Evolutionary conservation across 1,140 invertebrate species (phyloP).

Genomic region (Nasonia giraulti): DNA sequence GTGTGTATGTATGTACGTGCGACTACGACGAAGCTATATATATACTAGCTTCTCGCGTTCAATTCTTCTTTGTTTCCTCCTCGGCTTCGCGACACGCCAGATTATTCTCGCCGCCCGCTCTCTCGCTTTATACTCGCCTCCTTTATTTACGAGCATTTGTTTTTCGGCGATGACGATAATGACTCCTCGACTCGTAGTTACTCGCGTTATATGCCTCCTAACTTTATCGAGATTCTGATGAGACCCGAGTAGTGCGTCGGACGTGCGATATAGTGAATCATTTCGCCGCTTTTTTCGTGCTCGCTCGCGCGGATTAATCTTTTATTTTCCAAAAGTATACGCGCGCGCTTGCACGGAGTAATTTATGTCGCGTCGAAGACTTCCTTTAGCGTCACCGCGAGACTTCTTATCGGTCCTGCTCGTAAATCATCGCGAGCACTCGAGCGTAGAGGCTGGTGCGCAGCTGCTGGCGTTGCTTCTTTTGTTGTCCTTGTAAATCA

Average conservation of each 20-base stretch:
- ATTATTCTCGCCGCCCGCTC: neutral
- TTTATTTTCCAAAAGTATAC: slow-evolving; percentile 18
- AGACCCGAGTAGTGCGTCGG: neutral
- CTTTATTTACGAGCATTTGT: neutral
- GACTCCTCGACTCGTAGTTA: neutral
- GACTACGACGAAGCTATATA: neutral
- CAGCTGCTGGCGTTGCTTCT: slow-evolving; percentile 30
- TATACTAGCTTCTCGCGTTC: slow-evolving; percentile 12
- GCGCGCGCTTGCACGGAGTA: neutral
- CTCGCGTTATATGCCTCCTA: too few relatives aligned
- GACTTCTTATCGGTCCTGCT: slow-evolving; percentile 57
- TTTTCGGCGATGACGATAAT: neutral
- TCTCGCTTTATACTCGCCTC: neutral
- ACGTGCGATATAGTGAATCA: slow-evolving; percentile 25
- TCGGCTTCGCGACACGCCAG: neutral
- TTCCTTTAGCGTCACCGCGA: slow-evolving; percentile 48
- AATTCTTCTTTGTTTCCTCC: slow-evolving; percentile 56
- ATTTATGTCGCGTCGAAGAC: slow-evolving; percentile 49
- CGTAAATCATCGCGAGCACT: slow-evolving; percentile 56
- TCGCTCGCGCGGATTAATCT: neutral
- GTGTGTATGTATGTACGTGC: slow-evolving; percentile 52
- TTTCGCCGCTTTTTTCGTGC: slow-evolving; percentile 7
- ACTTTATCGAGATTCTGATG: slow-evolving; percentile 7
- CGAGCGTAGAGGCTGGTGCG: slow-evolving; percentile 46
- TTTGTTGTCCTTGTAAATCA: slow-evolving; percentile 55